These are phyloP conservation scores for Onychostruthus taczanowskii DNA, from an alignment of 2,113 vertebrate genomes.

Conservation along the genomic window DNA sequence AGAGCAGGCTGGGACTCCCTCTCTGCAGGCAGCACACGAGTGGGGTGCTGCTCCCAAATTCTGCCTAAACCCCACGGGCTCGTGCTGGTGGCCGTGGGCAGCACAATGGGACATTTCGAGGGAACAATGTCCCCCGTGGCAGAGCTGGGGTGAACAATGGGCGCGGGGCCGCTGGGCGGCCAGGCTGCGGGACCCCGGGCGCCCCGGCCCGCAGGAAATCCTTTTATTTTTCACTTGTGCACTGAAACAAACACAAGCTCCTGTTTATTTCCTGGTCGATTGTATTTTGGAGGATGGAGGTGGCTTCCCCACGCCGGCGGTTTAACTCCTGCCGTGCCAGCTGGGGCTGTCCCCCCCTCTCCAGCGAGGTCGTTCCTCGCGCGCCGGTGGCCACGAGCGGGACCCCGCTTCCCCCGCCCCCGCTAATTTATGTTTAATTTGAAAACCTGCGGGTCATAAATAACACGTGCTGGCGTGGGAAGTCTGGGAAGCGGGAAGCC, in stretches of 20 bases:
- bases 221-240: slow-evolving; percentile 76
- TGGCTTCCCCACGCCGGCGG: background rate
- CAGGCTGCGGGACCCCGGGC: background rate
- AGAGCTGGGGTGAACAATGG: slow-evolving; percentile 15
- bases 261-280: slow-evolving; percentile 80
- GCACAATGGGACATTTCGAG: background rate
- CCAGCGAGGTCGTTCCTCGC: too few relatives aligned
- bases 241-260: slow-evolving; percentile 71
- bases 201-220: slow-evolving; percentile 69
- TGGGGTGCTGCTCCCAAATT: background rate
- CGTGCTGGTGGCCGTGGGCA: background rate
- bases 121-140: slow-evolving; percentile 9
- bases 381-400: background rate
- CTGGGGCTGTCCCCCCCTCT: slow-evolving; percentile 11
- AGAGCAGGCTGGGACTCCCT: background rate
- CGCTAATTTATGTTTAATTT: background rate
- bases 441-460: slow-evolving; percentile 56
- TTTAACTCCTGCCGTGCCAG: slow-evolving; percentile 61
- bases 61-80: background rate
- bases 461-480: slow-evolving; percentile 22
- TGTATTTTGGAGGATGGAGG: slow-evolving; percentile 60
- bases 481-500: slow-evolving; percentile 60
- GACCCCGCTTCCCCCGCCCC: background rate
- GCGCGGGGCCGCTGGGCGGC: background rate
- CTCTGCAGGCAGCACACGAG: rapidly evolving